Evolutionary conservation across 1,140 invertebrate species (phyloP).

Genomic region (Marisa cornuarietis): DNA sequence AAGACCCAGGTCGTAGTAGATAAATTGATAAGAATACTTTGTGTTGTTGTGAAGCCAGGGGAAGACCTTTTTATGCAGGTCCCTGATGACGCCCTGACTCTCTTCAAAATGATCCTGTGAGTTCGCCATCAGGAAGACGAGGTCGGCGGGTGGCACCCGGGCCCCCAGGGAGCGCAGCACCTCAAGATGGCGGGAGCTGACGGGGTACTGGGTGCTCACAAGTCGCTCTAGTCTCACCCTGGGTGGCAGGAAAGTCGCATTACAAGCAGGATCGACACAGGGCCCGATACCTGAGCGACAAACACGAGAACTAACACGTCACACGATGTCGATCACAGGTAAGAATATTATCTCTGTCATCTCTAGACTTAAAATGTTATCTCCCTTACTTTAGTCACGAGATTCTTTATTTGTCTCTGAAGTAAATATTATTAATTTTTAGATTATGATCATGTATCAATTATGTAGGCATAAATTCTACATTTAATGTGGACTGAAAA

Average conservation of each 20-base stretch:
- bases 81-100: no score
- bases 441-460: no score
- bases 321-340: no score
- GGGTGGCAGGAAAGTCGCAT: not conserved
- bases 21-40: not conserved
- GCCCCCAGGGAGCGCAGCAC: not conserved
- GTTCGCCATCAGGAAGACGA: no score
- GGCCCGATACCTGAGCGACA: not conserved
- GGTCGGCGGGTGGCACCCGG: no score
- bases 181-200: not conserved
- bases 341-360: not conserved
- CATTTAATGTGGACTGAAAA: no score
- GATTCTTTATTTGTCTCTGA: no score
- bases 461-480: no score
- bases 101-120: no score
- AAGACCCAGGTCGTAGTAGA: slow-evolving; percentile 14
- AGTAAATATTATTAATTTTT: no score
- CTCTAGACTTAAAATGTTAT: not conserved
- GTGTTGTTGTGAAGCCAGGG: not conserved
- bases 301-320: not conserved
- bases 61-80: slow-evolving; percentile 1
- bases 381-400: not conserved
- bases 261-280: not conserved
- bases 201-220: not conserved
- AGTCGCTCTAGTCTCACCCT: not conserved